Conservation (phyloP, 2,797 vertebrate genomes). For the Cyprinodon diabolis region DNA sequence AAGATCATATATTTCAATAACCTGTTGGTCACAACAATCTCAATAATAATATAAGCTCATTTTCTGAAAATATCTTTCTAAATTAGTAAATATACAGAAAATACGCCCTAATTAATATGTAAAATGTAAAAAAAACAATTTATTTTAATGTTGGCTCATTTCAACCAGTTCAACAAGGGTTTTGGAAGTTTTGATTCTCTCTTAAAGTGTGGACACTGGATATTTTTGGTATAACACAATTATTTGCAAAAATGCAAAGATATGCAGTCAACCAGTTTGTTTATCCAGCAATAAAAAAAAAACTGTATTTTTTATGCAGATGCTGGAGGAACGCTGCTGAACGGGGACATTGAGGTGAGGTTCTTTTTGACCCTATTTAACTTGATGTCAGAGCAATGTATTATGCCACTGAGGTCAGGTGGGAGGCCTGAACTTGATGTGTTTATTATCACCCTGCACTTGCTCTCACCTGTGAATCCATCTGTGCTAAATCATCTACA, state of each 20-base stretch:
- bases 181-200: no score
- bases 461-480: constrained; percentile 7
- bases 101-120: no score
- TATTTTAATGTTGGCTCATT: no score
- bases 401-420: neutral
- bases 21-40: neutral
- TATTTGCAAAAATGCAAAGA: neutral
- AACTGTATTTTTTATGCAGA: constrained; percentile 77
- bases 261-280: neutral
- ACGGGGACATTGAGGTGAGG: constrained; percentile 93
- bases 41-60: neutral
- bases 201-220: no score
- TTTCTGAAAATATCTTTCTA: neutral
- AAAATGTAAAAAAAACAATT: no score
- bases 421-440: neutral
- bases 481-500: constrained; percentile 15
- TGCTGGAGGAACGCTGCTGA: constrained; percentile 85
- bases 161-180: no score
- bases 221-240: no score
- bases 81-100: neutral
- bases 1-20: neutral
- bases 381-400: neutral
- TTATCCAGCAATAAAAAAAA: constrained; percentile 47
- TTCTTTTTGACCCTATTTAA: constrained; percentile 3
- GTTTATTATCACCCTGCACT: neutral